Conservation (phyloP, 2,888 invertebrate species). For the Sarcophaga subvicina region DNA sequence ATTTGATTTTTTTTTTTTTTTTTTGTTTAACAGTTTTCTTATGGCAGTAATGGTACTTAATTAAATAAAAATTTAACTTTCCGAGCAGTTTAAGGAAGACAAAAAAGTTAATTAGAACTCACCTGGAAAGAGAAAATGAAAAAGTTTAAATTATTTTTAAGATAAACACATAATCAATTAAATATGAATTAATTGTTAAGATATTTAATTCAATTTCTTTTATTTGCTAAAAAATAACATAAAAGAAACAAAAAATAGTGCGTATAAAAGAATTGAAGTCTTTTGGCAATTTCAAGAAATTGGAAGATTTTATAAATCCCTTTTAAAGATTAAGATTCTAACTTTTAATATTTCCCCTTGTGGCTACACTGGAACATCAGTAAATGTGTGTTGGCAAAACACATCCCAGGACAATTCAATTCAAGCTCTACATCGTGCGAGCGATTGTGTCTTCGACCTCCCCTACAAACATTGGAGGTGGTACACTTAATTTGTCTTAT, state of each 20-base stretch:
- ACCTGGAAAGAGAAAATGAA: slow-evolving; percentile 50
- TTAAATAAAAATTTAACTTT: slow-evolving; percentile 35
- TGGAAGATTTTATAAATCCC: background rate
- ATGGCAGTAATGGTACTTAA: slow-evolving; percentile 23
- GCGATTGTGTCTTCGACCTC: background rate
- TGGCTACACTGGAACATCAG: background rate
- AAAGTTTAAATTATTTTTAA: slow-evolving; percentile 11
- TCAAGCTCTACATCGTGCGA: background rate
- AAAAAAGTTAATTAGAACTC: slow-evolving; percentile 34
- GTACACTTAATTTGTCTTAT: background rate
- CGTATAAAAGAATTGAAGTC: background rate
- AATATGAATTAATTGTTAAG: slow-evolving; percentile 9
- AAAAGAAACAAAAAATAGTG: background rate
- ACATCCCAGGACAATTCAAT: slow-evolving; percentile 40
- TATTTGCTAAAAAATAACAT: too few relatives aligned
- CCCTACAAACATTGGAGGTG: background rate
- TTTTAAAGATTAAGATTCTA: slow-evolving; percentile 1
- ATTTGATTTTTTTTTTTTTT: background rate
- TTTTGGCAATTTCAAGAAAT: background rate
- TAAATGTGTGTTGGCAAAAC: slow-evolving; percentile 7
- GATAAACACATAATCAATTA: background rate
- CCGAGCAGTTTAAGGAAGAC: background rate
- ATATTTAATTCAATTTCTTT: too few relatives aligned
- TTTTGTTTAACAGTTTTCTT: background rate
- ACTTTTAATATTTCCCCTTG: background rate